A percentile compares a stretch with the other conserved stretches of the same genome.
Conservation (phyloP, 1,140 invertebrate genomes). For the Drosophila takahashii region DNA sequence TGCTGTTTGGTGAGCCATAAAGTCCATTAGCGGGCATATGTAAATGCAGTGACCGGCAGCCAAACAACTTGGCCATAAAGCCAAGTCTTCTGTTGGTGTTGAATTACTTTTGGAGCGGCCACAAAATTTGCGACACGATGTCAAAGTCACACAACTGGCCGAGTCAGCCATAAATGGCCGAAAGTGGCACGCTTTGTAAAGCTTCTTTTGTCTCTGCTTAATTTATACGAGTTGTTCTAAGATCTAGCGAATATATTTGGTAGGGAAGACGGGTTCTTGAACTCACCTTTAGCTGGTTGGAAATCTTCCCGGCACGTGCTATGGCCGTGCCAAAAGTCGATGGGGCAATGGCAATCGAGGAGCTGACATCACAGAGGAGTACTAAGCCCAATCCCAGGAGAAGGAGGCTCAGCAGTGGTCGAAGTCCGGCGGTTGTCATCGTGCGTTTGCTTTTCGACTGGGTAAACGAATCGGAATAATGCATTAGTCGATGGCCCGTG, state of each 20-base stretch:
- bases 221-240: conserved; percentile 32
- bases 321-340: conserved; percentile 87
- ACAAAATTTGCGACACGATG: conserved; percentile 71
- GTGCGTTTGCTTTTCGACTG: conserved; percentile 40
- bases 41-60: conserved; percentile 64
- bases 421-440: conserved; percentile 56
- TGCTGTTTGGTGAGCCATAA: conserved; percentile 54
- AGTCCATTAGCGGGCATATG: conserved; percentile 69
- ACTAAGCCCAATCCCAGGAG: conserved; percentile 40
- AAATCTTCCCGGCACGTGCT: conserved; percentile 86
- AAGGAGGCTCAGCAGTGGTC: conserved; percentile 36
- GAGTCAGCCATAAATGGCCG: conserved; percentile 54
- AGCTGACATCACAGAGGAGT: conserved; percentile 49
- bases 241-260: background rate
- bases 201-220: conserved; percentile 29
- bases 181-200: conserved; percentile 55
- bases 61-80: conserved; percentile 13
- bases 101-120: conserved; percentile 53
- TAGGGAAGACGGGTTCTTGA: background rate
- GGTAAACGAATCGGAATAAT: conserved; percentile 66
- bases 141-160: conserved; percentile 61
- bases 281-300: conserved; percentile 86
- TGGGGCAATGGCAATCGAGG: conserved; percentile 85
- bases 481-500: conserved; percentile 61
- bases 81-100: conserved; percentile 32